Evolutionary conservation across 2,888 invertebrate species (phyloP).

Genomic region (Eupeodes latifasciatus): DNA sequence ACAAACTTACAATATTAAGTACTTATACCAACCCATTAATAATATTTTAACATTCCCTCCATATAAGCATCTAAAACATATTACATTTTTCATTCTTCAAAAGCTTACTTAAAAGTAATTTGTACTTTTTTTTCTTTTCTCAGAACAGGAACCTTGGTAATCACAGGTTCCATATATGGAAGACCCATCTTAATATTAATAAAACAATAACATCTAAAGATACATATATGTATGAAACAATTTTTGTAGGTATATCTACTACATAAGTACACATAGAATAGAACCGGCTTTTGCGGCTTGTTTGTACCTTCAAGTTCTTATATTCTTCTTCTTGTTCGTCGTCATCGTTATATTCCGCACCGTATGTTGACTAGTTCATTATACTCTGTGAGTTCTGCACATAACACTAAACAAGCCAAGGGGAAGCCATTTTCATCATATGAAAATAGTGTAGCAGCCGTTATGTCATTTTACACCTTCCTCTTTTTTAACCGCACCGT

Average conservation of each 20-base stretch:
- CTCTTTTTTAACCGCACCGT: constrained; percentile 22
- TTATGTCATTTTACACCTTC: constrained; percentile 64
- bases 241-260: too few species aligned
- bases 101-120: constrained; percentile 1
- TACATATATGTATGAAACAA: background rate
- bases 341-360: background rate
- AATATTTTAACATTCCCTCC: background rate
- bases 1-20: background rate
- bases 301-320: constrained; percentile 12
- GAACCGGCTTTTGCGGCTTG: constrained; percentile 59
- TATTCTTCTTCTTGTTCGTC: constrained; percentile 11
- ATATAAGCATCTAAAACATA: background rate
- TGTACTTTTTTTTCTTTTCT: constrained; percentile 12
- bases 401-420: background rate
- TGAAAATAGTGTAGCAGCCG: constrained; percentile 49
- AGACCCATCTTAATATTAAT: constrained; percentile 48
- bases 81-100: background rate
- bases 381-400: constrained; percentile 15
- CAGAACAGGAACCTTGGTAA: constrained; percentile 47
- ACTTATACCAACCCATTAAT: background rate
- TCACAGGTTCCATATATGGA: constrained; percentile 47
- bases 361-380: constrained; percentile 38
- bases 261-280: background rate
- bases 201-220: constrained; percentile 63
- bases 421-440: constrained; percentile 32